phyloP scores from a whole-genome alignment of 1,140 invertebrate species.

The Platyscapa corneri region DNA sequence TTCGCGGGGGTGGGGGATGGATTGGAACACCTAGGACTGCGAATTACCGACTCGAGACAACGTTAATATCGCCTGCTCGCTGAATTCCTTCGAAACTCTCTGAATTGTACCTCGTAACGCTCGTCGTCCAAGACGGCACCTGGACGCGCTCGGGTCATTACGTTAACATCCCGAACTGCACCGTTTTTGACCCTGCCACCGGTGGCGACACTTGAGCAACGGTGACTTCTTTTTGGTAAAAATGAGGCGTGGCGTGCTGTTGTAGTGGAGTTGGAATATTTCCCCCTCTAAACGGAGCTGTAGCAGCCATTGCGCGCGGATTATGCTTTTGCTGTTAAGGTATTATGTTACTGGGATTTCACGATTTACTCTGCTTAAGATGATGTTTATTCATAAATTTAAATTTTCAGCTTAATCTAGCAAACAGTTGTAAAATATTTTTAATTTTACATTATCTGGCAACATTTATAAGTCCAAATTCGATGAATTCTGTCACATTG shows the following conservation, averaged over 20 bases:
- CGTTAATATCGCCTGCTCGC: conserved; percentile 49
- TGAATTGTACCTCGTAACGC: conserved; percentile 11
- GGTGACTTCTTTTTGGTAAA: conserved; percentile 20
- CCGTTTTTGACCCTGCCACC: not conserved
- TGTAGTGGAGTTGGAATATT: not conserved
- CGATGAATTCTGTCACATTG: no score
- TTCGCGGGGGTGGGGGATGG: not conserved
- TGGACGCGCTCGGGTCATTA: conserved; percentile 12
- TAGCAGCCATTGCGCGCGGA: not conserved
- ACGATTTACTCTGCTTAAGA: no score
- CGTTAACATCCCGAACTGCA: conserved; percentile 10
- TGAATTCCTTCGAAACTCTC: conserved; percentile 52
- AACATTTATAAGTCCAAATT: no score
- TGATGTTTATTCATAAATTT: no score
- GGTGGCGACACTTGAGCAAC: not conserved
- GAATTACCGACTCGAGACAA: conserved; percentile 54
- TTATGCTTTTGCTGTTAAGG: no score
- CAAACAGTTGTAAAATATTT: no score
- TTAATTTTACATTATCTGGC: no score
- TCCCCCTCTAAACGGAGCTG: conserved; percentile 23
- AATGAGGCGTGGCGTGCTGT: not conserved
- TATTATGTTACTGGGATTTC: no score
- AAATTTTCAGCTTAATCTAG: no score
- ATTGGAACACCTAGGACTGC: conserved; percentile 11
- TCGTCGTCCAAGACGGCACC: no score